These are phyloP conservation scores for Heliconius erato DNA, from an alignment of 2,888 invertebrate genomes.

Conservation along the genomic window DNA sequence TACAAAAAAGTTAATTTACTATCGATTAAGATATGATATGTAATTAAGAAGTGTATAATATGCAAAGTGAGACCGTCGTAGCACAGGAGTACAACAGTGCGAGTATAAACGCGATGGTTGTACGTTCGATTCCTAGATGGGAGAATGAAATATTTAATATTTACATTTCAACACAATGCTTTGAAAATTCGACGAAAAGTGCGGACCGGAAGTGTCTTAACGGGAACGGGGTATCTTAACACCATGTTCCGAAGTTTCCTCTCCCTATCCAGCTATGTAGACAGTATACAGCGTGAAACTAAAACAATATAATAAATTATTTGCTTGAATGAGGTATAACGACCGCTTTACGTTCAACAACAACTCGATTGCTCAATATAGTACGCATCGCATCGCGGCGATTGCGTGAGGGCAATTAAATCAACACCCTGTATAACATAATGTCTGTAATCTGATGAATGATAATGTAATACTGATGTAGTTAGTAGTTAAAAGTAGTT, in stretches of 20 bases:
- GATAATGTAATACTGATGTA: not conserved
- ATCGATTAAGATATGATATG: too few relatives aligned
- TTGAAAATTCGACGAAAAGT: not conserved
- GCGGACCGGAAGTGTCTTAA: not conserved
- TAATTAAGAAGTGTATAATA: too few relatives aligned
- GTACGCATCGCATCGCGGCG: constrained; percentile 16
- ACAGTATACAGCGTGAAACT: too few relatives aligned
- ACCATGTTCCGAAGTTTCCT: not conserved
- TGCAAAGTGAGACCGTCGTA: not conserved
- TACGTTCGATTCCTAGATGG: not conserved
- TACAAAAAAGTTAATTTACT: too few relatives aligned
- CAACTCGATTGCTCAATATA: not conserved
- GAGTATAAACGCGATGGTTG: not conserved
- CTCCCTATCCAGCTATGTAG: not conserved
- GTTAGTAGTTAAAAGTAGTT: too few relatives aligned
- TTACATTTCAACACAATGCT: not conserved
- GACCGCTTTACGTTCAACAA: not conserved
- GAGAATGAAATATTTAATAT: too few relatives aligned
- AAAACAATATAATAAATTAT: too few relatives aligned
- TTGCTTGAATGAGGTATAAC: not conserved
- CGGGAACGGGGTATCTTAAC: too few relatives aligned
- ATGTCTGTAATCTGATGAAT: constrained; percentile 3
- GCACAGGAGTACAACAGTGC: not conserved
- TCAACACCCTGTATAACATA: constrained; percentile 18
- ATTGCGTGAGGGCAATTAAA: constrained; percentile 24